phyloP scores from a whole-genome alignment of 1,140 invertebrate species.

The Bombus breviceps region DNA sequence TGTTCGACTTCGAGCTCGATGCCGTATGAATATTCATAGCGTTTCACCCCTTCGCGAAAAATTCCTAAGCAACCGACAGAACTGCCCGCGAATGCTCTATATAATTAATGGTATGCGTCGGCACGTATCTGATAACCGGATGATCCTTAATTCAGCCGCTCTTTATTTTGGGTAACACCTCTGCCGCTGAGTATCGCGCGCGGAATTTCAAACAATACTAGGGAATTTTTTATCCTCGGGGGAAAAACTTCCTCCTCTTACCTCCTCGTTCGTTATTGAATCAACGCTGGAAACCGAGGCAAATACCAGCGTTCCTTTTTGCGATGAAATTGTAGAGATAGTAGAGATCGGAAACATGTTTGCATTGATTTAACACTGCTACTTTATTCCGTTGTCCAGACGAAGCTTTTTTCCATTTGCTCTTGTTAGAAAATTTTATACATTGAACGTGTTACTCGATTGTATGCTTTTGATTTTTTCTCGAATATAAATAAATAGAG shows the following conservation, averaged over 20 bases:
- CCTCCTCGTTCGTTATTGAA: not conserved
- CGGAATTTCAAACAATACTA: not conserved
- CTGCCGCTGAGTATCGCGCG: not conserved
- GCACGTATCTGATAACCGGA: conserved; percentile 41
- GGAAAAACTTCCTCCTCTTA: not conserved
- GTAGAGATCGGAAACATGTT: not conserved
- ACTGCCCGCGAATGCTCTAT: conserved; percentile 60
- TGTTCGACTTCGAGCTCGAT: conserved; percentile 24
- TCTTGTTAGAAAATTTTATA: not conserved
- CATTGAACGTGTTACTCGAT: not conserved
- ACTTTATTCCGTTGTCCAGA: not conserved
- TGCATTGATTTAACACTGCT: not conserved
- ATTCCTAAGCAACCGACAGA: conserved; percentile 46
- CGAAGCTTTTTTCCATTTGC: not conserved
- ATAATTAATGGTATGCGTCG: conserved; percentile 73
- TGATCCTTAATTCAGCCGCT: conserved; percentile 31
- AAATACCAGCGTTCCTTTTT: not conserved
- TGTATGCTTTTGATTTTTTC: not conserved
- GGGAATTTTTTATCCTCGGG: not conserved
- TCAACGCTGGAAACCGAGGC: not conserved
- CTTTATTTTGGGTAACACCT: conserved; percentile 34
- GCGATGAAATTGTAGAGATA: not conserved
- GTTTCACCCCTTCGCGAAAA: conserved; percentile 41
- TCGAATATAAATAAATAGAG: not conserved
- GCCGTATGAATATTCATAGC: conserved; percentile 72